Evolutionary conservation across 2,113 vertebrate species (phyloP).

Genomic region (Eidolon helvum): DNA sequence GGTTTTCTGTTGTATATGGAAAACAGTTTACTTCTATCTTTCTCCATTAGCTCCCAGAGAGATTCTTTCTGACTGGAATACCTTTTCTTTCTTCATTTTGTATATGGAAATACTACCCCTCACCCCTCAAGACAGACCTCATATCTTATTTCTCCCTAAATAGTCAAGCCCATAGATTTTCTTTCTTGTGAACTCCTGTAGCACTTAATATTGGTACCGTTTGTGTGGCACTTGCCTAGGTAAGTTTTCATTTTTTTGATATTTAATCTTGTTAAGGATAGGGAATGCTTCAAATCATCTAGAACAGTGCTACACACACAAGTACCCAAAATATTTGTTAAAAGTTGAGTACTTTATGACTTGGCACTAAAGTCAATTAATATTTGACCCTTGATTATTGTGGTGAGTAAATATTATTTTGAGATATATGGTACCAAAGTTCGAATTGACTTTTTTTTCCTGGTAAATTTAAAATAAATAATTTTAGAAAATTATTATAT

Average conservation of each 20-base stretch:
- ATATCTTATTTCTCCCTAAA: not conserved
- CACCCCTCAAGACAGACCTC: not conserved
- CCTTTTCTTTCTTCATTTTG: not conserved
- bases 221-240: not conserved
- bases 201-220: not conserved
- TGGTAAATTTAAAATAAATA: constrained; percentile 37
- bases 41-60: not conserved
- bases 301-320: not conserved
- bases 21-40: not conserved
- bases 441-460: not conserved
- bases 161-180: not conserved
- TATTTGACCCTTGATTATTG: not conserved
- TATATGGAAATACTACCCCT: not conserved
- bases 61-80: not conserved
- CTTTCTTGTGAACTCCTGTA: not conserved
- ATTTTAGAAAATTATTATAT: not conserved
- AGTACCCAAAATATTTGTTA: not conserved
- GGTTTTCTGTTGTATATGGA: not conserved
- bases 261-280: not conserved
- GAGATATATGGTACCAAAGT: constrained; percentile 7
- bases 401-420: not conserved
- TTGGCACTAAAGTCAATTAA: not conserved
- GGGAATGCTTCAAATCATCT: not conserved
- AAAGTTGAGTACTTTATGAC: constrained; percentile 8
- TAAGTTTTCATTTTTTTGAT: not conserved